Base-by-base conservation (phyloP, 2,888 invertebrate genomes). In the Pedicia rivosa region DNA sequence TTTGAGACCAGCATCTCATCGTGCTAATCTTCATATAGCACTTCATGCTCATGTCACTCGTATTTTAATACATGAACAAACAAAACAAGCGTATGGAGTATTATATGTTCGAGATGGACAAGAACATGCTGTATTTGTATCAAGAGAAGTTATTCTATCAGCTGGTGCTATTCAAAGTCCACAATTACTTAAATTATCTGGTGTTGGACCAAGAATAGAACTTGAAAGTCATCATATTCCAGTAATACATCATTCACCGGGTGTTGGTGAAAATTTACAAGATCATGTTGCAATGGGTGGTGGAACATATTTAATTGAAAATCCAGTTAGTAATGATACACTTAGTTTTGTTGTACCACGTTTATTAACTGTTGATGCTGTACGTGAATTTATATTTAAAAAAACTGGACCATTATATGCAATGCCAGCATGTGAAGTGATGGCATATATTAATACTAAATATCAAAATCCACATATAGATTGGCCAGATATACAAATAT, bases 131-230 rank as follows among this genome's bases (percentile, higher is more conserved):
- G 67, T 77, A 1, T 64, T 59, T 42, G 80, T 79, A 0, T 66
- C 64, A 7, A 74, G 70, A 48, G 91, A 91, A 59, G 72, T 94
- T 0, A 79, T 95, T 42, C 55, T 95, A 26, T 78, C 86, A 13
- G 86, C 86, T 1, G 95, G 91, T 2, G 60, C 86, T 1, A 67
- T 91, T 43, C 80, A 82, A 50, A 76, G 83, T 3, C 87, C 90
- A 0, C 88, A 91, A 52, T 49, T 91, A 13, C 63, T 92, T 22
- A 82, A 88, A 83, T 54, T 91, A 28, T 84, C 87, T 2, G 91
- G 91, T 1, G 67, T 88, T 9, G 83, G 84, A 4, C 76, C 80
- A 0, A 59, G 59, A 4, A 58, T 67, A 7, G 74, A 82, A 50
- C 61, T 83, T 4, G 55, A 64, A 35, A 64, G 74, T 30, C 49